Percentiles rank a stretch among this genome's conserved stretches.
phyloP scores from a whole-genome alignment of 2,888 invertebrate genomes.

The Hirtodrosophila alboralis region DNA sequence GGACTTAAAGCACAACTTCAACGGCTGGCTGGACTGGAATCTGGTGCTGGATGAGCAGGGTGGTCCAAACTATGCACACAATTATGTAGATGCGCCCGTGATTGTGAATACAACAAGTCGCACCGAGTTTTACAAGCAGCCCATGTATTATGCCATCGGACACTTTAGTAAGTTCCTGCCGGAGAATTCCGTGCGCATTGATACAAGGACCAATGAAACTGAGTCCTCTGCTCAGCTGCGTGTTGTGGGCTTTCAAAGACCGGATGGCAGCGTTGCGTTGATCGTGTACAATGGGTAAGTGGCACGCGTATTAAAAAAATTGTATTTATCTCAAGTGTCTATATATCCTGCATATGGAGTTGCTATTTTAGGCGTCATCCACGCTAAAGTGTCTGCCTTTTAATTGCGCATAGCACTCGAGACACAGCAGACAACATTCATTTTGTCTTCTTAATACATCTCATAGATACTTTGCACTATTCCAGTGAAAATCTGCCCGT shows the following conservation, averaged over 20 bases:
- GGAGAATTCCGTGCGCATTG: slow-evolving; percentile 85
- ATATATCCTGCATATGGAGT: slow-evolving; percentile 25
- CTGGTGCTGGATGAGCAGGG: slow-evolving; percentile 90
- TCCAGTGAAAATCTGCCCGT: slow-evolving; percentile 80
- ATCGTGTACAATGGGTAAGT: slow-evolving; percentile 86
- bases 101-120: slow-evolving; percentile 82
- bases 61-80: slow-evolving; percentile 89
- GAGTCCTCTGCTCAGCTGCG: slow-evolving; percentile 79
- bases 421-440: slow-evolving; percentile 10
- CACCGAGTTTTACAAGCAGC: slow-evolving; percentile 94
- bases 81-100: slow-evolving; percentile 91
- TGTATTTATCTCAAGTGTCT: slow-evolving; percentile 38
- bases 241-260: slow-evolving; percentile 85
- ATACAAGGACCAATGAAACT: slow-evolving; percentile 63
- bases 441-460: slow-evolving; percentile 9
- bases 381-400: slow-evolving; percentile 41
- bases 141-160: slow-evolving; percentile 93
- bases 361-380: slow-evolving; percentile 53
- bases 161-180: slow-evolving; percentile 91
- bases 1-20: slow-evolving; percentile 90
- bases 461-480: slow-evolving; percentile 23
- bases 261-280: slow-evolving; percentile 85
- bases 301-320: slow-evolving; percentile 42
- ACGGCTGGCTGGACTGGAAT: slow-evolving; percentile 98
- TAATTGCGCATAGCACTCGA: slow-evolving; percentile 51